These are phyloP conservation scores for Ectemnius continuus DNA, from an alignment of 2,888 invertebrate genomes.

Conservation along the genomic window DNA sequence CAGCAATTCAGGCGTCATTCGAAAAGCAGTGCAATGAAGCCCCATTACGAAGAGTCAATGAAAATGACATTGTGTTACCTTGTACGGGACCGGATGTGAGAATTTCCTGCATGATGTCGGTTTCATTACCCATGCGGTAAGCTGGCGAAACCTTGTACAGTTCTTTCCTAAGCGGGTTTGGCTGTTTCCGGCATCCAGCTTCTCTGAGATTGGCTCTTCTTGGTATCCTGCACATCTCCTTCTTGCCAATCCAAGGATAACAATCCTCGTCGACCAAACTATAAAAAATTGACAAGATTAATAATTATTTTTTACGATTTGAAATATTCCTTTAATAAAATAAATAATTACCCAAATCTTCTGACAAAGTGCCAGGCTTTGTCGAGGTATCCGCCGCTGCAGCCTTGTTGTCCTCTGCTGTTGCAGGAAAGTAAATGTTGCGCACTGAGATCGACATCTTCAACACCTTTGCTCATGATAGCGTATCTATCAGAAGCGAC, in stretches of 20 bases:
- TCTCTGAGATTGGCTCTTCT: conserved; percentile 78
- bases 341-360: conserved; percentile 82
- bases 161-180: conserved; percentile 80
- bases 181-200: conserved; percentile 80
- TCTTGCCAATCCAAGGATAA: conserved; percentile 87
- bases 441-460: conserved; percentile 86
- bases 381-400: conserved; percentile 93
- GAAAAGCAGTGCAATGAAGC: background rate
- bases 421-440: conserved; percentile 94
- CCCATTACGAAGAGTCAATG: conserved; percentile 24
- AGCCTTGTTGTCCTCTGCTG: conserved; percentile 87
- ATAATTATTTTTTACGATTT: background rate
- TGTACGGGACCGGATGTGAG: conserved; percentile 95
- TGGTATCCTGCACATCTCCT: conserved; percentile 83
- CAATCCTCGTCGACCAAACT: conserved; percentile 92
- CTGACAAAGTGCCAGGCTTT: conserved; percentile 94
- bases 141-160: conserved; percentile 88
- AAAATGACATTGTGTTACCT: conserved; percentile 79
- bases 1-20: no score
- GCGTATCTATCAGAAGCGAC: conserved; percentile 90
- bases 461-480: conserved; percentile 90
- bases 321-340: no score
- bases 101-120: conserved; percentile 95
- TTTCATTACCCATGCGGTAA: conserved; percentile 86
- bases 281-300: conserved; percentile 21